These are phyloP conservation scores for Onychomys leucogaster DNA, from an alignment of 2,797 vertebrate species.

Conservation along the genomic window DNA sequence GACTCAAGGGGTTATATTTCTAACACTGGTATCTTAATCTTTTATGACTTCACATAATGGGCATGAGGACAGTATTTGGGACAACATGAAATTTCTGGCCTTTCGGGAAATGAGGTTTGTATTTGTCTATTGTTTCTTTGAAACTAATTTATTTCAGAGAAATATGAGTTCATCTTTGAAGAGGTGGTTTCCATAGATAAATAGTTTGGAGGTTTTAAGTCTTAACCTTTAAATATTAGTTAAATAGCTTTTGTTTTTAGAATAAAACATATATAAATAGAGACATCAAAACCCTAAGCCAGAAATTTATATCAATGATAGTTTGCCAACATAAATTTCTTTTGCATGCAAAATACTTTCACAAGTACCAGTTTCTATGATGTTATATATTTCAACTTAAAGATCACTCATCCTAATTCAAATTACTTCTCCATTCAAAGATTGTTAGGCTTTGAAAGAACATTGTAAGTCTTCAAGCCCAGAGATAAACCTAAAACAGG, in stretches of 20 bases:
- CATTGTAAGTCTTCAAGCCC: neutral
- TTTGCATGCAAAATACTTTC: constrained; percentile 33
- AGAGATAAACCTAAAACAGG: neutral
- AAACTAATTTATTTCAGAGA: neutral
- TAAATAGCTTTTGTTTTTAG: neutral
- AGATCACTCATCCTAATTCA: neutral
- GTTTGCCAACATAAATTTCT: neutral
- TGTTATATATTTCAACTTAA: constrained; percentile 6
- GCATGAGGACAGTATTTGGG: neutral
- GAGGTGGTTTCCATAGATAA: neutral
- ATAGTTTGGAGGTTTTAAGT: constrained; percentile 17
- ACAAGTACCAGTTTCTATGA: neutral
- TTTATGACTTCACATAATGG: neutral
- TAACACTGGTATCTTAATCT: neutral
- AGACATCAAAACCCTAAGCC: constrained; percentile 12
- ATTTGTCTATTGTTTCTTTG: neutral
- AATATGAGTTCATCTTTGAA: neutral
- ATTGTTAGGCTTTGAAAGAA: neutral
- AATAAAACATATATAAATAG: neutral
- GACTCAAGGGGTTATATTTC: neutral
- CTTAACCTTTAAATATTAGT: neutral
- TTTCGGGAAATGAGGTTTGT: neutral
- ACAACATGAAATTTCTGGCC: neutral
- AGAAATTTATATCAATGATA: neutral
- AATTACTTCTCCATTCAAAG: neutral